Base-by-base conservation (phyloP, 2,888 invertebrate species). In the Drosophila melanocephala region DNA sequence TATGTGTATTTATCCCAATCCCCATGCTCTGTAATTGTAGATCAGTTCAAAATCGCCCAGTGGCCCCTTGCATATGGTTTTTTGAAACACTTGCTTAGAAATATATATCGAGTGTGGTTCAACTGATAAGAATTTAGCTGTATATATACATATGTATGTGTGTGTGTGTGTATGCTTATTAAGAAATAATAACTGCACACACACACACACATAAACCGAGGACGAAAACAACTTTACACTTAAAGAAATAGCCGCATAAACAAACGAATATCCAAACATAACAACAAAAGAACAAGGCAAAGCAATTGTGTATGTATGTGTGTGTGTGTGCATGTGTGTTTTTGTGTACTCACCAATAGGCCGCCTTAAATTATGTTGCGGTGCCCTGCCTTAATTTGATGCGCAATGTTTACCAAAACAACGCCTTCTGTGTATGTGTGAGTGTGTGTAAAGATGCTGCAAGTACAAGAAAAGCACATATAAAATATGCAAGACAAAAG, bases 351-450 rank as follows among this genome's bases (percentile, higher is more conserved):
- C 61, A 79, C 79, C 81, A 64, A 81, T 61, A 30, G 58, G 28
- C 59, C 61, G 81, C 60, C 44, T 50, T 56, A 35, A 22, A 12
- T 32, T 22, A 53, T 57, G 7, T 32, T 33, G 58, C 44, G 51
- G 30, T 63, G 71, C 66, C 72, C 64, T 56, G 69, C 61, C 75
- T 65, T 75, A 75, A 70, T 65, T 70, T 50, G 37, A 50, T 60
- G 66, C n/a, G 57, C 61, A 75, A 70, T 78, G 81, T 79, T 79
- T 81, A 73, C 69, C 58, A 81, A 81, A 68, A 55, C 32, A 22
- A 44, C 35, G 53, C 47, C 62, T 30, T 47, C 37, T 75, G 32
- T 51, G 42, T 16, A n/a, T 42, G 39, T n/a, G n/a, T 32, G 39
- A 44, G 26, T 59, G 32, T 37, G 26, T 39, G n/a, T 28, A 30